phyloP scores from a whole-genome alignment of 2,888 invertebrate genomes.

The Chaitophorus viminalis region DNA sequence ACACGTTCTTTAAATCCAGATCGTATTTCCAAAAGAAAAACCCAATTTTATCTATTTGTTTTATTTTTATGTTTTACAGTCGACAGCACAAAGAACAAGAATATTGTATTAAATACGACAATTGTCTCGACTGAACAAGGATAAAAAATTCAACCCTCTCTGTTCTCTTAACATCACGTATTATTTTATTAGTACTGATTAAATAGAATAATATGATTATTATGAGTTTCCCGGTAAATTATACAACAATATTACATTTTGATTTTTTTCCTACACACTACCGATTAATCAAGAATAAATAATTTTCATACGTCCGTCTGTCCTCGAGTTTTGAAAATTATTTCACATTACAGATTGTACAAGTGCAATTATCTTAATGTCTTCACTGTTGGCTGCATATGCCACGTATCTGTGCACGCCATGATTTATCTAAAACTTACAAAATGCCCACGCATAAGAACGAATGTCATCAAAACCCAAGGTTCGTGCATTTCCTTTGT shows the following conservation, averaged over 20 bases:
- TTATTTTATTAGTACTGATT: no score
- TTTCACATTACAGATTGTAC: background rate
- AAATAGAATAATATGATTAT: no score
- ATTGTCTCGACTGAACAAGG: background rate
- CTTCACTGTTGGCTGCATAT: slow-evolving; percentile 26
- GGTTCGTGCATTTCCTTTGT: slow-evolving; percentile 11
- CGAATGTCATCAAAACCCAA: slow-evolving; percentile 32
- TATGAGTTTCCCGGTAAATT: no score
- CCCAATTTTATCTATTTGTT: background rate
- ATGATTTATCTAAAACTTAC: slow-evolving; percentile 8
- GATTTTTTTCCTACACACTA: background rate
- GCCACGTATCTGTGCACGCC: background rate
- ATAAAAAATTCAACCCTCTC: no score
- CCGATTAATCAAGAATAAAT: background rate
- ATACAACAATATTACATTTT: no score
- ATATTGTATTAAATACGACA: background rate
- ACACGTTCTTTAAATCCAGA: background rate
- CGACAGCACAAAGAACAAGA: background rate
- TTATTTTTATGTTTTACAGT: background rate
- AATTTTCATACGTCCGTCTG: background rate
- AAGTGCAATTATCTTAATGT: slow-evolving; percentile 5
- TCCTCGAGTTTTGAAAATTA: background rate
- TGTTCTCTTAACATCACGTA: no score
- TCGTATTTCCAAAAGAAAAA: background rate
- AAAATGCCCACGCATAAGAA: slow-evolving; percentile 1